phyloP scores from a whole-genome alignment of 1,140 invertebrate genomes.

The Aphelinus atriplicis region DNA sequence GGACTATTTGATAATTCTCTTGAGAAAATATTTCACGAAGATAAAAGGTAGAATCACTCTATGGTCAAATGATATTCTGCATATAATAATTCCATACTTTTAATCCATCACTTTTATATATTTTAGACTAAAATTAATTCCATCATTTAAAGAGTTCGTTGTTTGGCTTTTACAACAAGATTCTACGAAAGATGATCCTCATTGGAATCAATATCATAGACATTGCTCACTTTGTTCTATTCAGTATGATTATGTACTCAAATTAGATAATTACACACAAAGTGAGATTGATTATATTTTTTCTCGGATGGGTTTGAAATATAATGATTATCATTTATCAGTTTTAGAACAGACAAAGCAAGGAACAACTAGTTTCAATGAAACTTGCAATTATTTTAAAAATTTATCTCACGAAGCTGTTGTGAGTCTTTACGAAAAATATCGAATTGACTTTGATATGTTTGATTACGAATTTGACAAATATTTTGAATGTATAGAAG shows the following conservation, averaged over 20 bases:
- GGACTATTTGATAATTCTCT: conserved; percentile 45
- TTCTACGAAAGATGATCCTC: conserved; percentile 54
- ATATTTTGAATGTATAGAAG: too few relatives aligned
- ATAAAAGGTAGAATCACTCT: conserved; percentile 50
- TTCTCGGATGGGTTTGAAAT: conserved; percentile 48
- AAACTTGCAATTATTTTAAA: conserved; percentile 59
- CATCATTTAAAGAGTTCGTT: conserved; percentile 61
- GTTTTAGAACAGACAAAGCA: conserved; percentile 48
- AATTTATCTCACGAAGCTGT: conserved; percentile 50
- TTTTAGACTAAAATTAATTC: conserved; percentile 60
- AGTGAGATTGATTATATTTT: conserved; percentile 53
- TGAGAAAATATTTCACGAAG: conserved; percentile 53
- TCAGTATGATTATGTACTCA: conserved; percentile 57
- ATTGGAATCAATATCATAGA: conserved; percentile 59
- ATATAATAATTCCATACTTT: background rate
- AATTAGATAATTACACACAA: conserved; percentile 55
- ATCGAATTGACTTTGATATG: conserved; percentile 62
- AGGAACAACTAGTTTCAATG: conserved; percentile 51
- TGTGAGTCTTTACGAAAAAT: conserved; percentile 54
- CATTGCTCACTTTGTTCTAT: conserved; percentile 60
- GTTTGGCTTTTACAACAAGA: conserved; percentile 56
- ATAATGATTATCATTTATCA: conserved; percentile 45
- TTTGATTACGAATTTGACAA: conserved; percentile 53
- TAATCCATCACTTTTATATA: background rate
- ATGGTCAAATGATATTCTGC: background rate